These are phyloP conservation scores for Gallinago media DNA, from an alignment of 2,113 vertebrate genomes.

Conservation along the genomic window DNA sequence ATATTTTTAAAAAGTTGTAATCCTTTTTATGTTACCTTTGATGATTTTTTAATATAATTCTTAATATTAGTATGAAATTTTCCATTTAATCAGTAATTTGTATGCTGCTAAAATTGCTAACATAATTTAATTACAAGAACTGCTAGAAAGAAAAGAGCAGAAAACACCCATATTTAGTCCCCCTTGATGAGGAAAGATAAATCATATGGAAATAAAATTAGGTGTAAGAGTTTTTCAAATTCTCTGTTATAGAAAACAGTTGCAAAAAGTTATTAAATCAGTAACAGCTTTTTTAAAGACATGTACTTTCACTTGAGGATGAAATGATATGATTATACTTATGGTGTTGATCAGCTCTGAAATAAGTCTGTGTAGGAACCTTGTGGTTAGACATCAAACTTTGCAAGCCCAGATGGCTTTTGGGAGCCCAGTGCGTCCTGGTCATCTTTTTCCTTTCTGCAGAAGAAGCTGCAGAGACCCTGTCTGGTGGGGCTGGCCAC, in stretches of 20 bases:
- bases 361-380: background rate
- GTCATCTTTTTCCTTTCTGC: rapidly evolving
- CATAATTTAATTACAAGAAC: background rate
- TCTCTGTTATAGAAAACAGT: background rate
- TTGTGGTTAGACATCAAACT: background rate
- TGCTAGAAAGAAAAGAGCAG: background rate
- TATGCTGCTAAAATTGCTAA: background rate
- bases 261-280: background rate
- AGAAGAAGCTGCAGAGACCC: background rate
- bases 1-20: background rate
- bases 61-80: background rate
- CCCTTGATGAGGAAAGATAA: background rate
- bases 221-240: background rate
- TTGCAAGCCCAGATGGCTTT: background rate
- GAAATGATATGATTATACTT: background rate
- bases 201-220: slow-evolving; percentile 23
- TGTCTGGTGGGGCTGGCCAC: rapidly evolving
- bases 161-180: background rate
- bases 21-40: background rate
- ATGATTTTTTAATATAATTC: background rate
- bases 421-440: background rate
- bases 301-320: background rate
- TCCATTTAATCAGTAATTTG: background rate
- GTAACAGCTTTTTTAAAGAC: background rate
- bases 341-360: background rate